phyloP scores from a whole-genome alignment of 2,113 vertebrate species.

The Scopus umbretta region DNA sequence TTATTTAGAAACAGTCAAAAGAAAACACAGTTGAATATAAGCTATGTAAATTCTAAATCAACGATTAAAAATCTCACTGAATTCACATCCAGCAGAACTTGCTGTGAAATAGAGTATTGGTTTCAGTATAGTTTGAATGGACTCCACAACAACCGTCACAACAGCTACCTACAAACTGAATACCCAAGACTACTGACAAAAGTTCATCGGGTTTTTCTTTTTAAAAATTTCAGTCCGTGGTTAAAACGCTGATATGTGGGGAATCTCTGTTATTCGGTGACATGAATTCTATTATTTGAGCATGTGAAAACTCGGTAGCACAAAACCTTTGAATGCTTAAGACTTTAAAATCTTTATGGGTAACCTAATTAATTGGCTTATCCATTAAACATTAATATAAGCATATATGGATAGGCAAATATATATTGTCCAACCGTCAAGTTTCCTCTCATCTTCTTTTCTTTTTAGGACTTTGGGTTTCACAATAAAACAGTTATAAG shows the following conservation, averaged over 20 bases:
- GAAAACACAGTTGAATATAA: not conserved
- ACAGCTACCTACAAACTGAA: not conserved
- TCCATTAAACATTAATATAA: not conserved
- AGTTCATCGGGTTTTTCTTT: not conserved
- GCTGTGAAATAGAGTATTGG: not conserved
- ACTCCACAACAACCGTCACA: not conserved
- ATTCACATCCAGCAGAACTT: not conserved
- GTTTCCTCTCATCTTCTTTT: not conserved
- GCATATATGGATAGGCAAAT: not conserved
- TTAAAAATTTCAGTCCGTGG: not conserved
- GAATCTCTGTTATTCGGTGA: not conserved
- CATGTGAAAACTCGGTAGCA: not conserved
- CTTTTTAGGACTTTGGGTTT: slow-evolving; percentile 75
- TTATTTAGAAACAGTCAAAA: not conserved
- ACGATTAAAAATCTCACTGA: not conserved
- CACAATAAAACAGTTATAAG: slow-evolving; percentile 81
- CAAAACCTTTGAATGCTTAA: not conserved
- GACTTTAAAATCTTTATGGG: not conserved
- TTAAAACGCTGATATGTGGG: not conserved
- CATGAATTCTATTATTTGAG: not conserved
- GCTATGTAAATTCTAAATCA: not conserved
- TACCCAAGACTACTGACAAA: not conserved
- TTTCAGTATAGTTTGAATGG: not conserved
- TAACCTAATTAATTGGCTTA: not conserved
- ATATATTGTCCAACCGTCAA: not conserved